Conservation (phyloP, 2,113 vertebrate genomes). For the Protobothrops mucrosquamatus region DNA sequence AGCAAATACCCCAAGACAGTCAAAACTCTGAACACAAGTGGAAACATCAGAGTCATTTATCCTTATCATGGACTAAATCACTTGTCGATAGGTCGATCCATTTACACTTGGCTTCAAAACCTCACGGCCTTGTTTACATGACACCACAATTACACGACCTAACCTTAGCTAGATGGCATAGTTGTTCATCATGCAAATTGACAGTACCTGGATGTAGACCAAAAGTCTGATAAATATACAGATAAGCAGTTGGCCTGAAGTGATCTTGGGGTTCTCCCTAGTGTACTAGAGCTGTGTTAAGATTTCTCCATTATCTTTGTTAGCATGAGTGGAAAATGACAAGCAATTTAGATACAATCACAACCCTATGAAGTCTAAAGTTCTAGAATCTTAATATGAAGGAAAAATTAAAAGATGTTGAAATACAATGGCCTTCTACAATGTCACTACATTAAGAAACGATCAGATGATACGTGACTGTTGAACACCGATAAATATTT, state of each 20-base stretch:
- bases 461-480: conserved; percentile 41
- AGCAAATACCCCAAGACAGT: neutral
- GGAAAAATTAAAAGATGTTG: neutral
- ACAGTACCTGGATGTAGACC: neutral
- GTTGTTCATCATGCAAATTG: neutral
- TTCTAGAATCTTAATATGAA: neutral
- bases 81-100: neutral
- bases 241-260: neutral
- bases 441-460: neutral
- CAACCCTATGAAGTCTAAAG: neutral
- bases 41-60: neutral
- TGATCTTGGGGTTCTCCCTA: neutral
- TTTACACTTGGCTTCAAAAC: neutral
- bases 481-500: conserved; percentile 34
- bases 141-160: neutral
- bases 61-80: neutral
- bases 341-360: neutral
- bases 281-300: neutral
- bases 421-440: neutral
- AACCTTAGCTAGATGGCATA: neutral
- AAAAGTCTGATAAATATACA: neutral
- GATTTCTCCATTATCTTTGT: neutral
- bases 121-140: neutral
- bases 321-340: neutral
- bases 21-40: neutral